Evolutionary conservation across 2,888 invertebrate genomes (phyloP).

Genomic region (Acronicta alni): DNA sequence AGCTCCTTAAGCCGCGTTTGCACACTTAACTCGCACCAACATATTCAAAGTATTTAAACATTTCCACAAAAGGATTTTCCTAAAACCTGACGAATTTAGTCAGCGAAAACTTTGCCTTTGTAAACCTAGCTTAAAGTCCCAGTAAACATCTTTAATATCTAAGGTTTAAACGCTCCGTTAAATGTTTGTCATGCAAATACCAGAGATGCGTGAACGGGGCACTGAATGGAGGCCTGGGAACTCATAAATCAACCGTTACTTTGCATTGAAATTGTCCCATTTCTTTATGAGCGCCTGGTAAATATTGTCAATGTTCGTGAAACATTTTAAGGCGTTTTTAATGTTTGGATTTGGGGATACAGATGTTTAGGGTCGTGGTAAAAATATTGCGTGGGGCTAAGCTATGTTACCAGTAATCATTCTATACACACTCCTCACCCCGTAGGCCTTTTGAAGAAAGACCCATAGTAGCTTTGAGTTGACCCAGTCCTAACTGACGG

Average conservation of each 20-base stretch:
- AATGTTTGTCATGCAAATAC: conserved; percentile 74
- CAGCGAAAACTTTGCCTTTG: conserved; percentile 39
- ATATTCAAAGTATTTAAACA: conserved; percentile 17
- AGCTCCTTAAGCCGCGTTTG: conserved; percentile 5
- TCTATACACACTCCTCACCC: no score
- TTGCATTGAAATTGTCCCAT: conserved; percentile 56
- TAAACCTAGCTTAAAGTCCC: conserved; percentile 35
- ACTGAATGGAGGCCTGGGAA: conserved; percentile 52
- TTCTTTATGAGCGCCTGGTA: conserved; percentile 44
- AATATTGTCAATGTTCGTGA: conserved; percentile 26
- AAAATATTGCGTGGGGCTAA: no score
- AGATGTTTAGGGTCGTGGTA: no score
- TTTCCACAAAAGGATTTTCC: conserved; percentile 28
- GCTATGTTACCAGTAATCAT: no score
- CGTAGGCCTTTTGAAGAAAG: no score
- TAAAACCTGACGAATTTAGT: conserved; percentile 30
- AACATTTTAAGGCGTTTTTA: conserved; percentile 36
- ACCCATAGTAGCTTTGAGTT: no score
- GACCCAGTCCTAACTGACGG: no score
- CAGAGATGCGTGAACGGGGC: conserved; percentile 60
- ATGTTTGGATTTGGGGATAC: conserved; percentile 10
- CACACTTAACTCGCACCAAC: conserved; percentile 17
- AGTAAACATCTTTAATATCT: conserved; percentile 59
- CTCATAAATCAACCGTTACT: conserved; percentile 61
- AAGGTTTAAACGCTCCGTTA: conserved; percentile 50